Conservation (phyloP, 2,888 invertebrate species). For the Teleiodes luculella region DNA sequence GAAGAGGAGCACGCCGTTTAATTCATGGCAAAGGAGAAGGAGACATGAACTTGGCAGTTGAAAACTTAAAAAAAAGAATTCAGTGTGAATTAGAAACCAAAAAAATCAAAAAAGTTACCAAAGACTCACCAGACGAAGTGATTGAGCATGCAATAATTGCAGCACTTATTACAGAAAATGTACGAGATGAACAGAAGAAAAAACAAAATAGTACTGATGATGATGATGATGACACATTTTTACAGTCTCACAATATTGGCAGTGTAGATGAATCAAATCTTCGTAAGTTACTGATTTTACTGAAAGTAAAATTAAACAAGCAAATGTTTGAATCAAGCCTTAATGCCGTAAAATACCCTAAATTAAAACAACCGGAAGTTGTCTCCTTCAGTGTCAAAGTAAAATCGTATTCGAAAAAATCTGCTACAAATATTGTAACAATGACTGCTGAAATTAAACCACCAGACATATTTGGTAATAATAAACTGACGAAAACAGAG, state of each 20-base stretch:
- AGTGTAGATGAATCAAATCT: background rate
- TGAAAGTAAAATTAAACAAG: slow-evolving; percentile 47
- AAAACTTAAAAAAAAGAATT: slow-evolving; percentile 38
- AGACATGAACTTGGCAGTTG: slow-evolving; percentile 35
- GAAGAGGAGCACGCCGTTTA: slow-evolving; percentile 30
- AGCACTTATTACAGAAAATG: slow-evolving; percentile 40
- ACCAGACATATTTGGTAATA: slow-evolving; percentile 54
- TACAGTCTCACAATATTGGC: background rate
- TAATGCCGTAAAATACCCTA: slow-evolving; percentile 34
- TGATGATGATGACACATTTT: background rate
- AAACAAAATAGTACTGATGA: background rate
- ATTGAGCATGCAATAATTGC: slow-evolving; percentile 29
- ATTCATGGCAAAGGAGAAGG: slow-evolving; percentile 25
- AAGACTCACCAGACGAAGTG: slow-evolving; percentile 4
- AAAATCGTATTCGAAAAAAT: slow-evolving; percentile 54
- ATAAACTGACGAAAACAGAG: slow-evolving; percentile 24
- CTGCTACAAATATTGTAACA: slow-evolving; percentile 7
- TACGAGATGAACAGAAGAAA: slow-evolving; percentile 32
- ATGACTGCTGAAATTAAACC: slow-evolving; percentile 18
- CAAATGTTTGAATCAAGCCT: slow-evolving; percentile 34
- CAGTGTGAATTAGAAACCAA: slow-evolving; percentile 20
- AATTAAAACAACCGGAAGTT: slow-evolving; percentile 29
- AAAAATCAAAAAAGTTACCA: slow-evolving; percentile 13
- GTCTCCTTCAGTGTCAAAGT: slow-evolving; percentile 34
- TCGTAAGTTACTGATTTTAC: slow-evolving; percentile 36